phyloP scores from a whole-genome alignment of 2,888 invertebrate genomes.

The Maniola hyperantus region DNA sequence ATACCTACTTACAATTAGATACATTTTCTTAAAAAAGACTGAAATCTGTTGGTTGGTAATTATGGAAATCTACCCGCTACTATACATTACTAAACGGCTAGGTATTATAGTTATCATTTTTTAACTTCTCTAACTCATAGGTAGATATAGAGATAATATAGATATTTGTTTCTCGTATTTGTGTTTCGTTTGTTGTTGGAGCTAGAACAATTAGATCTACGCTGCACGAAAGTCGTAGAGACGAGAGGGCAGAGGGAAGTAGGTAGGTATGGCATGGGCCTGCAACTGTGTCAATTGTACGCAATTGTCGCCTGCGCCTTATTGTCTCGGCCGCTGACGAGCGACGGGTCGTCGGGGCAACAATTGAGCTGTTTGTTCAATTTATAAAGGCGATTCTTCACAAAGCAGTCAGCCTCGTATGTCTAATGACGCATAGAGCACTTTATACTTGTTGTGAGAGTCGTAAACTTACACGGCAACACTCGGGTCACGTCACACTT shows the following conservation, averaged over 20 bases:
- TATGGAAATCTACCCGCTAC: too few relatives aligned
- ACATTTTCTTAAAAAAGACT: too few relatives aligned
- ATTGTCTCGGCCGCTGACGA: slow-evolving; percentile 34
- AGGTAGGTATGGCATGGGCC: slow-evolving; percentile 18
- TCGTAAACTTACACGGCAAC: slow-evolving; percentile 33
- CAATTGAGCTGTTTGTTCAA: slow-evolving; percentile 41
- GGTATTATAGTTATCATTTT: too few relatives aligned
- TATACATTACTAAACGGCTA: too few relatives aligned
- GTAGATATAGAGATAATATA: background rate
- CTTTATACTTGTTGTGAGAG: slow-evolving; percentile 33
- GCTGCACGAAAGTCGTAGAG: background rate
- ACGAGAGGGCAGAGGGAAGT: slow-evolving; percentile 9
- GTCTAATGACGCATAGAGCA: slow-evolving; percentile 39
- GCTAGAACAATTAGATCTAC: background rate
- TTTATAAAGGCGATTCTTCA: slow-evolving; percentile 38
- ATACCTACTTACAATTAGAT: too few relatives aligned
- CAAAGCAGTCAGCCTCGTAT: slow-evolving; percentile 34
- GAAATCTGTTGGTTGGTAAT: too few relatives aligned
- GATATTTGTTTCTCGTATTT: too few relatives aligned
- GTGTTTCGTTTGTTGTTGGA: background rate
- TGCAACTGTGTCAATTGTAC: slow-evolving; percentile 39
- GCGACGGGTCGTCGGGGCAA: slow-evolving; percentile 35
- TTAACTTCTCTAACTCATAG: too few relatives aligned
- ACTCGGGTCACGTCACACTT: slow-evolving; percentile 25
- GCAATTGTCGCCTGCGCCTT: slow-evolving; percentile 37